Percentiles rank a stretch among this genome's conserved stretches.
Conservation (phyloP, 2,888 invertebrate species). For the Zonitis immaculata region DNA sequence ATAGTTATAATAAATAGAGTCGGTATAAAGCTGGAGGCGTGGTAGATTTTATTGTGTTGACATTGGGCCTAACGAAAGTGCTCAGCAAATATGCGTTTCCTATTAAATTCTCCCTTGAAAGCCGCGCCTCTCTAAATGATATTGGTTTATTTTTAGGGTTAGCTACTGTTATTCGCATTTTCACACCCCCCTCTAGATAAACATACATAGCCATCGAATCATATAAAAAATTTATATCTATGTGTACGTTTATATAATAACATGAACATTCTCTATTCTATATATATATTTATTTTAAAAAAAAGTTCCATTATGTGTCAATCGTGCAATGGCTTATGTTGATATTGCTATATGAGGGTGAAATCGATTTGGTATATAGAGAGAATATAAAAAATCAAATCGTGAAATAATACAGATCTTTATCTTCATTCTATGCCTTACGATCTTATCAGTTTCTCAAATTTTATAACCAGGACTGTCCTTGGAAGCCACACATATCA, state of each 20-base stretch:
- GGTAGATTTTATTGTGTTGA: conserved; percentile 44
- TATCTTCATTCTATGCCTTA: too few species aligned
- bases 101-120: conserved; percentile 40
- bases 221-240: not conserved
- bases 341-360: not conserved
- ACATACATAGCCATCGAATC: not conserved
- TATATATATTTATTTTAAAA: too few species aligned
- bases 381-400: too few species aligned
- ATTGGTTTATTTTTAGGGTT: conserved; percentile 34
- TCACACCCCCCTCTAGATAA: conserved; percentile 23
- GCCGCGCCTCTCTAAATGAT: conserved; percentile 39
- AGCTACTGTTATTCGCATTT: conserved; percentile 34
- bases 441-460: too few species aligned
- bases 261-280: too few species aligned
- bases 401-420: too few species aligned
- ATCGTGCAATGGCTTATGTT: not conserved
- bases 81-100: conserved; percentile 46
- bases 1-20: conserved; percentile 18
- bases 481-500: too few species aligned
- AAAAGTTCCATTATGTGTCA: too few species aligned
- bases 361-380: not conserved
- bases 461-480: too few species aligned
- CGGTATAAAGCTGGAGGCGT: conserved; percentile 29
- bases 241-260: not conserved
- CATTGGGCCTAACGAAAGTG: conserved; percentile 44